phyloP scores from a whole-genome alignment of 2,797 vertebrate species.

The Diplodus puntazzo region DNA sequence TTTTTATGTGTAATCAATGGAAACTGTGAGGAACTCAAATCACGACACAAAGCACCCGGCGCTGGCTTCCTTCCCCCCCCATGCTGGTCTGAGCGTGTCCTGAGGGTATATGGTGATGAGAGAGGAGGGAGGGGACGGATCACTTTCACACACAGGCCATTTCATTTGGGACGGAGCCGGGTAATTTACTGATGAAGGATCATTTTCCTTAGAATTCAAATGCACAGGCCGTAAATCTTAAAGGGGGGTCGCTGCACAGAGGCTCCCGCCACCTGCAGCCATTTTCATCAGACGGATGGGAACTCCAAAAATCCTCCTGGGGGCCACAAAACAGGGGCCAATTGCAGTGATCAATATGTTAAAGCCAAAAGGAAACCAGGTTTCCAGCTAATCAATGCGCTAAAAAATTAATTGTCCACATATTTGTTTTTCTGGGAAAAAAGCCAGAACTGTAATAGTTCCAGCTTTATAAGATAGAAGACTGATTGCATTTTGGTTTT shows the following conservation, averaged over 20 bases:
- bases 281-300: slow-evolving; percentile 62
- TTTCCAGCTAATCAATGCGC: background rate
- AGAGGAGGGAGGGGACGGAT: slow-evolving; percentile 21
- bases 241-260: slow-evolving; percentile 42
- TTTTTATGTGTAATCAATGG: slow-evolving; percentile 82
- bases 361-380: slow-evolving; percentile 19
- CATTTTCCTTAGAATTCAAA: slow-evolving; percentile 67
- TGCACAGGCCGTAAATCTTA: slow-evolving; percentile 60
- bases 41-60: slow-evolving; percentile 64
- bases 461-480: background rate
- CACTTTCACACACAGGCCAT: slow-evolving; percentile 68
- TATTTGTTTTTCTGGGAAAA: background rate
- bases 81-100: slow-evolving; percentile 73
- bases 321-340: slow-evolving; percentile 12
- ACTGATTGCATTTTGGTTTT: background rate
- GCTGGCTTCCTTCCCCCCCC: slow-evolving; percentile 25
- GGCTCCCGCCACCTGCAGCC: slow-evolving; percentile 45
- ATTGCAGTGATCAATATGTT: slow-evolving; percentile 35
- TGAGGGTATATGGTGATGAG: slow-evolving; percentile 64
- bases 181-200: slow-evolving; percentile 70
- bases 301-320: slow-evolving; percentile 46
- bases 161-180: slow-evolving; percentile 59
- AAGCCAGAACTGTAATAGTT: background rate
- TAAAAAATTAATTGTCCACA: background rate
- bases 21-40: slow-evolving; percentile 73